Evolutionary conservation across 2,113 vertebrate species (phyloP).

Genomic region (Echinops telfairi): DNA sequence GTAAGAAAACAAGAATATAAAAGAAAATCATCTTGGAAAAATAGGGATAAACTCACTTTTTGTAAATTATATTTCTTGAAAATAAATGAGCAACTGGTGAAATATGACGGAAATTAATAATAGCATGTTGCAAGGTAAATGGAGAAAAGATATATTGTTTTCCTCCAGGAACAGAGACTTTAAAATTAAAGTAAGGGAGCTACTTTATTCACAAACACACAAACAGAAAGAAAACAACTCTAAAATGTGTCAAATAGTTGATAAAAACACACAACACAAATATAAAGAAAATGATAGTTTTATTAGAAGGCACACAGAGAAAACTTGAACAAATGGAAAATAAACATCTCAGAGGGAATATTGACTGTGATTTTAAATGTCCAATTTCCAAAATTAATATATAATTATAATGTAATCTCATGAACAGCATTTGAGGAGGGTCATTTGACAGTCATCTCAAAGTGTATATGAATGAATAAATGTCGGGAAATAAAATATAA

Average conservation of each 20-base stretch:
- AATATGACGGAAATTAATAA: not conserved
- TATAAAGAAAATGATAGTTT: not conserved
- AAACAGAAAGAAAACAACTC: not conserved
- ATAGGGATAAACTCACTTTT: conserved; percentile 4
- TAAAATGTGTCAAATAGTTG: conserved; percentile 33
- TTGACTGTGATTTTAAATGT: not conserved
- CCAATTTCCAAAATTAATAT: conserved; percentile 7
- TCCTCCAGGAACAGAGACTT: conserved; percentile 16
- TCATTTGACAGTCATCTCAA: not conserved
- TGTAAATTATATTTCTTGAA: not conserved
- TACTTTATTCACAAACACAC: not conserved
- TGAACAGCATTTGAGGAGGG: not conserved
- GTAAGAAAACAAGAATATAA: conserved; percentile 11
- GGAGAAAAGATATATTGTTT: not conserved
- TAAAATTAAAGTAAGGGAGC: not conserved
- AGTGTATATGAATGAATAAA: not conserved
- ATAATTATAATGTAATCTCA: conserved; percentile 37
- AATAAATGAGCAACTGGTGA: not conserved
- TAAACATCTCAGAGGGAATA: not conserved
- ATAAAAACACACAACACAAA: not conserved
- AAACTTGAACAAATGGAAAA: conserved; percentile 11
- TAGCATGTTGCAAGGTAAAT: conserved; percentile 1
- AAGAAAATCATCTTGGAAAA: conserved; percentile 21
- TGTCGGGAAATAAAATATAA: not conserved
- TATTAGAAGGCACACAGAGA: conserved; percentile 15